Conservation (phyloP, 1,140 invertebrate species). For the Caerostris darwini region DNA sequence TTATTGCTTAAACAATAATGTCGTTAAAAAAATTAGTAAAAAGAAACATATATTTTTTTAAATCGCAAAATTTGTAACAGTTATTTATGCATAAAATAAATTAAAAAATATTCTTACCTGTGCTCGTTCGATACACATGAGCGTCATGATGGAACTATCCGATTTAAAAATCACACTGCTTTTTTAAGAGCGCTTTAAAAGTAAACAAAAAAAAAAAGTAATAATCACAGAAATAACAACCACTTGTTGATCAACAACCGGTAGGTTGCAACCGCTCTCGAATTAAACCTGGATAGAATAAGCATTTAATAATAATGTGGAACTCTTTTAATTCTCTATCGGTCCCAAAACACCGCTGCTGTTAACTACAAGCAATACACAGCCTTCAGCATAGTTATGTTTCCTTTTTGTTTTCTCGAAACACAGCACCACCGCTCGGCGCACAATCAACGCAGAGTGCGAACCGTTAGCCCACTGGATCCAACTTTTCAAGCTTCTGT, state of each 20-base stretch:
- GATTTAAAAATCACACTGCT: conserved; percentile 47
- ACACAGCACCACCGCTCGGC: conserved; percentile 48
- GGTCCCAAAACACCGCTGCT: conserved; percentile 11
- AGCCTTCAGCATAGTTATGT: neutral
- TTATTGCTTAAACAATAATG: no score
- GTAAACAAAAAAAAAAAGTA: no score
- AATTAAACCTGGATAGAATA: conserved; percentile 5
- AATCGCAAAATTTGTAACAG: no score
- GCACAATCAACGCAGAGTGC: conserved; percentile 67
- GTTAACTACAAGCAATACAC: conserved; percentile 26
- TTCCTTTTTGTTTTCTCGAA: conserved; percentile 5
- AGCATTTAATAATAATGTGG: conserved; percentile 55
- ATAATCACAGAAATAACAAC: conserved; percentile 73
- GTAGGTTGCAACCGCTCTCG: conserved; percentile 59
- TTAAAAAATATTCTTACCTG: conserved; percentile 51
- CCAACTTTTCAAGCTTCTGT: conserved; percentile 76
- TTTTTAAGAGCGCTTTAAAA: conserved; percentile 18
- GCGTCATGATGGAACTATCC: conserved; percentile 71
- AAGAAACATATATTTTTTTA: no score
- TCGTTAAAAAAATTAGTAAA: no score
- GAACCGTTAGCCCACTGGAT: conserved; percentile 72
- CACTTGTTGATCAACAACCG: conserved; percentile 77
- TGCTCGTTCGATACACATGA: conserved; percentile 64
- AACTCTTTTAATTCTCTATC: neutral
- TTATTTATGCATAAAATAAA: neutral